A percentile compares a stretch with the other conserved stretches of the same genome.
These are phyloP conservation scores for Thamnophis sirtalis DNA, from an alignment of 2,113 vertebrate species.

Conservation along the genomic window DNA sequence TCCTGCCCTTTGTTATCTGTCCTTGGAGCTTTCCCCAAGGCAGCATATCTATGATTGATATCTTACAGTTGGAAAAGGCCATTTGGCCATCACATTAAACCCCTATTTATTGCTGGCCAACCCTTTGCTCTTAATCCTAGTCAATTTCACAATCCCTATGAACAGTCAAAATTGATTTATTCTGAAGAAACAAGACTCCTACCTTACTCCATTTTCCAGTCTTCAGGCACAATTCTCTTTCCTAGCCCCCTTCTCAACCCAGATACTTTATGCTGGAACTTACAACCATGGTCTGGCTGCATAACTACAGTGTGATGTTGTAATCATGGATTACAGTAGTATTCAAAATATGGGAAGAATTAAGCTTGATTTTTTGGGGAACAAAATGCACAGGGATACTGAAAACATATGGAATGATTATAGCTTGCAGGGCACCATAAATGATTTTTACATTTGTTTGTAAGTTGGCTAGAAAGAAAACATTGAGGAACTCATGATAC, in stretches of 20 bases:
- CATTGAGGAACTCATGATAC: background rate
- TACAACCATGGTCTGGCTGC: background rate
- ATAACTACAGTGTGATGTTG: background rate
- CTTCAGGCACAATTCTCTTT: background rate
- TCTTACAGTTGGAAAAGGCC: background rate
- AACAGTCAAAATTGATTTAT: background rate
- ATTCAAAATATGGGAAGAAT: background rate
- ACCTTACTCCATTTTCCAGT: background rate
- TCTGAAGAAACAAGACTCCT: background rate
- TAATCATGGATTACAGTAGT: background rate
- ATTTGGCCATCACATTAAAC: background rate
- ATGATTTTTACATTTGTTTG: background rate
- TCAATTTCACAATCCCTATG: background rate
- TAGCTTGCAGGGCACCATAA: background rate
- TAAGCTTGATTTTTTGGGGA: background rate
- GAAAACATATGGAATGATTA: background rate
- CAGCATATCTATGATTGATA: background rate
- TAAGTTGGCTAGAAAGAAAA: background rate
- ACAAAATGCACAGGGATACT: background rate
- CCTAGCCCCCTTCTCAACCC: background rate
- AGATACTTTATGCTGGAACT: background rate
- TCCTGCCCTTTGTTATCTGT: background rate
- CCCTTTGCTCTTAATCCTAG: background rate
- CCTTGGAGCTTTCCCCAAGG: background rate
- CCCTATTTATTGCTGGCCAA: background rate